Evolutionary conservation across 2,888 invertebrate species (phyloP).

Genomic region (Rutpela maculata): DNA sequence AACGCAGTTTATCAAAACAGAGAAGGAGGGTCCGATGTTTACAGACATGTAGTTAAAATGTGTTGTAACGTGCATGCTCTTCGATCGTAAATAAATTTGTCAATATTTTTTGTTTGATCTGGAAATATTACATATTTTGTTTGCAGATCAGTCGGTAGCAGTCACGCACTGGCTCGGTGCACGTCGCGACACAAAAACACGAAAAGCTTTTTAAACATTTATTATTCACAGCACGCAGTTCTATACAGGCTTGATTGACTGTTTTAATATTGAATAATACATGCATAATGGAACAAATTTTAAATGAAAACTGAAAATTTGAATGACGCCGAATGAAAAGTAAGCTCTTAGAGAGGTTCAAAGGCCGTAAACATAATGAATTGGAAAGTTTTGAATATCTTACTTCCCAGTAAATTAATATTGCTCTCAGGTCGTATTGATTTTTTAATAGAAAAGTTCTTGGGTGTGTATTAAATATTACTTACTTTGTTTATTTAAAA

Average conservation of each 20-base stretch:
- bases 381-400: not conserved
- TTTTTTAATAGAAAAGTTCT: not conserved
- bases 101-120: constrained; percentile 64
- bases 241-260: constrained; percentile 66
- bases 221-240: constrained; percentile 68
- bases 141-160: constrained; percentile 55
- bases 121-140: constrained; percentile 63
- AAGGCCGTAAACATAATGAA: constrained; percentile 5
- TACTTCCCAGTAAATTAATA: not conserved
- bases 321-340: constrained; percentile 11
- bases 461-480: not conserved
- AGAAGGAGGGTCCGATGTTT: not conserved
- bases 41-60: constrained; percentile 24
- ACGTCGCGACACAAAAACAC: constrained; percentile 66
- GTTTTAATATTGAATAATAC: constrained; percentile 66
- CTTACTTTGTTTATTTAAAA: not conserved
- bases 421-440: not conserved
- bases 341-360: constrained; percentile 4
- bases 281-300: constrained; percentile 59
- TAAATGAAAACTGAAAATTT: constrained; percentile 60
- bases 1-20: constrained; percentile 9
- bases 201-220: constrained; percentile 70
- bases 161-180: constrained; percentile 65
- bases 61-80: constrained; percentile 40
- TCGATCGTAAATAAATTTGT: constrained; percentile 57